Base-by-base conservation (phyloP, 2,113 vertebrate genomes). In the Erinaceus europaeus region DNA sequence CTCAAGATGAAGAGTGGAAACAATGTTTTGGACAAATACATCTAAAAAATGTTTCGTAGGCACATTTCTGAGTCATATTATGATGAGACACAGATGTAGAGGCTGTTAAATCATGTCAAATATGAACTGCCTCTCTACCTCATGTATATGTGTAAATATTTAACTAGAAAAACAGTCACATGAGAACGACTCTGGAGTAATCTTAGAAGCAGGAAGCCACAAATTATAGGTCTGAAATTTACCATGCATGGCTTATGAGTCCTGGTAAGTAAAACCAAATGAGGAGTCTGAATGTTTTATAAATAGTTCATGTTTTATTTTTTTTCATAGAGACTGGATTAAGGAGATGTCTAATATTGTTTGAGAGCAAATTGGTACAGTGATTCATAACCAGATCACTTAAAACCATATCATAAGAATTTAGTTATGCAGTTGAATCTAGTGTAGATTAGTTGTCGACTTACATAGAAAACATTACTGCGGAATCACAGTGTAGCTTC, bases 201-300 rank as follows among this genome's bases (percentile, higher is more conserved):
- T 92, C 81, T 91, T 92, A 62, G 92, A 95, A 90, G 89, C 96
- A 97, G 96, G 94, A 97, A 97, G 92, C 96, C 95, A 95, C 97
- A 97, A 97, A 97, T 97, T 96, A 96, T 48, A 94, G 92, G 89
- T 89, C 91, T 97, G 96, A 96, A 96, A 94, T 96, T 91, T 95
- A 92, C 94, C 89, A 84, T 79, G 36, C 79, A 14, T 32, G 40
- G 71, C 68, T 93, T 93, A 73, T 79, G 92, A 88, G 94, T 94
- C 92, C 93, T 92, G 88, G 71, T 96, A 97, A 97, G 94, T 96
- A 95, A 94, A 96, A 94, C 77, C 88, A 93, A 96, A 93, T 95
- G 95, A 92, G 95, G 95, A 93, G 55, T 91, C 76, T 67, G 78
- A 84, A 92, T 21, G 83, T 75, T 96, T 96, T 94, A 95, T 87